phyloP scores from a whole-genome alignment of 2,888 invertebrate genomes.

The Acronicta alni region DNA sequence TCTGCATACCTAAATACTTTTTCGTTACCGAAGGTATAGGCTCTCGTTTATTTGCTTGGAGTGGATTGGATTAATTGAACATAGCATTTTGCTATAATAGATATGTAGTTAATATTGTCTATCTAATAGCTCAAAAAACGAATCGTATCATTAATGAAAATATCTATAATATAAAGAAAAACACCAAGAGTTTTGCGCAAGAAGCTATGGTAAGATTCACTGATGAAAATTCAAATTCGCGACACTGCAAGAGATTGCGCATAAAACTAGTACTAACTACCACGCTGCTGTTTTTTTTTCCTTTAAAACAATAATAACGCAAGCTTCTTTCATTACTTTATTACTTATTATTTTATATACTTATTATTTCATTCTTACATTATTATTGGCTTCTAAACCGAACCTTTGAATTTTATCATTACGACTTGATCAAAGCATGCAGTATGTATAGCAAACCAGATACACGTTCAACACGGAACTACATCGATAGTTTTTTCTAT shows the following conservation, averaged over 20 bases:
- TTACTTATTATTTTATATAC: no score
- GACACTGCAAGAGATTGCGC: background rate
- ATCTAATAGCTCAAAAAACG: no score
- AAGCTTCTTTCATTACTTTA: no score
- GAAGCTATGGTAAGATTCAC: background rate
- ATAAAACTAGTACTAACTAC: background rate
- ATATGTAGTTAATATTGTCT: no score
- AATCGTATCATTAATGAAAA: no score
- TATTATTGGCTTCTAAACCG: background rate
- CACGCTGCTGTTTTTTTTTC: background rate
- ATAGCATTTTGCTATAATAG: no score
- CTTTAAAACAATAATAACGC: constrained; percentile 1
- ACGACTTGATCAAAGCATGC: constrained; percentile 8
- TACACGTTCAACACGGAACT: constrained; percentile 41
- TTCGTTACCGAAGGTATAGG: no score
- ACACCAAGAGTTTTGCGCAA: background rate
- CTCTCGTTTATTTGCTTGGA: no score
- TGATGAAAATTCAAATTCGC: background rate
- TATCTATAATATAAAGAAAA: no score
- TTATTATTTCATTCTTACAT: no score
- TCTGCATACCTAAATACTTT: no score
- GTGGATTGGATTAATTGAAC: no score
- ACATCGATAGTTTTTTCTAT: constrained; percentile 42
- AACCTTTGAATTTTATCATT: constrained; percentile 5
- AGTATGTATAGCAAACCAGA: constrained; percentile 19